These are phyloP conservation scores for Drosophila tanythrix DNA, from an alignment of 2,888 invertebrate genomes.

Conservation along the genomic window DNA sequence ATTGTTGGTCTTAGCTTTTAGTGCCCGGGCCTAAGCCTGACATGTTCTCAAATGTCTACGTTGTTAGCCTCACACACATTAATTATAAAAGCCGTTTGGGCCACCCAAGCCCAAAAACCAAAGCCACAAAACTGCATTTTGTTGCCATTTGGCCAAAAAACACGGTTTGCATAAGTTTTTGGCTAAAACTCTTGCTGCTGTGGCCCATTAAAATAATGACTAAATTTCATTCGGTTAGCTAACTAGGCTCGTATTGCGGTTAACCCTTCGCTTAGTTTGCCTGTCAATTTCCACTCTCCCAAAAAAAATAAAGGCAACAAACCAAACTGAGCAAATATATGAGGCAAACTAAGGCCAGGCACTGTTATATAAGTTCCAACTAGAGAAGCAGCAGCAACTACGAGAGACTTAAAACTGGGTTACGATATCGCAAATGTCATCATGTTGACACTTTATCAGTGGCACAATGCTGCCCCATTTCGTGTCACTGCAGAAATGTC, in stretches of 20 bases:
- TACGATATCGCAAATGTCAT: conserved; percentile 59
- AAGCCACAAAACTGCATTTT: conserved; percentile 66
- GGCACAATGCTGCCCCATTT: conserved; percentile 27
- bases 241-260: conserved; percentile 27
- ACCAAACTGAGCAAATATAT: background rate
- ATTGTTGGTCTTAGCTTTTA: conserved; percentile 46
- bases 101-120: conserved; percentile 5
- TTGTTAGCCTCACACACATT: conserved; percentile 59
- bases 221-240: conserved; percentile 38
- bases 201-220: conserved; percentile 57
- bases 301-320: background rate
- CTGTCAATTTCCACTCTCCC: conserved; percentile 34
- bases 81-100: conserved; percentile 62
- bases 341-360: background rate
- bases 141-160: conserved; percentile 8
- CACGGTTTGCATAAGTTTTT: conserved; percentile 39
- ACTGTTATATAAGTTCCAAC: background rate
- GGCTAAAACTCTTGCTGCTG: conserved; percentile 15
- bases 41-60: conserved; percentile 27
- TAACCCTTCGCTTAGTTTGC: conserved; percentile 30
- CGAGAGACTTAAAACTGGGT: conserved; percentile 39
- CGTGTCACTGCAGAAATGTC: conserved; percentile 42
- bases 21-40: conserved; percentile 53
- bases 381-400: background rate
- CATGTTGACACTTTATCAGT: conserved; percentile 70